These are phyloP conservation scores for Triplophysa bombifrons DNA, from an alignment of 2,797 vertebrate species.

Conservation along the genomic window DNA sequence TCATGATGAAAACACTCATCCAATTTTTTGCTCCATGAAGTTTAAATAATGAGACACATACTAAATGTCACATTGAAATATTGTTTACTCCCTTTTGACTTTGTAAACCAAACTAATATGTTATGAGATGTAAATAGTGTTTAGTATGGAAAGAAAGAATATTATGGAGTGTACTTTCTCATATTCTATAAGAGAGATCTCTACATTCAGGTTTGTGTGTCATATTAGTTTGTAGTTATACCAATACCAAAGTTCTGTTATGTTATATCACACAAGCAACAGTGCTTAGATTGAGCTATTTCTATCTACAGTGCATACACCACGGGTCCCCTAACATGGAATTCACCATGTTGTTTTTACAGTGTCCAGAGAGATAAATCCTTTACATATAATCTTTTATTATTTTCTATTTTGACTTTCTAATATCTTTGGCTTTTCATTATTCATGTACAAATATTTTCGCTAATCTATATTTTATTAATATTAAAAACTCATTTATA, in stretches of 20 bases:
- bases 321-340: too few relatives aligned
- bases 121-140: neutral
- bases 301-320: too few relatives aligned
- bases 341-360: too few relatives aligned
- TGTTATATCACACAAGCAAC: too few relatives aligned
- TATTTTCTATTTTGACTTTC: too few relatives aligned
- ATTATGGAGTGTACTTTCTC: neutral
- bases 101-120: neutral
- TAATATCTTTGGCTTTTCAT: too few relatives aligned
- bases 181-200: neutral
- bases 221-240: neutral
- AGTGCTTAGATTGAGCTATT: too few relatives aligned
- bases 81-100: neutral
- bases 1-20: neutral
- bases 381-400: too few relatives aligned
- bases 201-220: neutral
- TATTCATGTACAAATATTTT: too few relatives aligned
- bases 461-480: too few relatives aligned
- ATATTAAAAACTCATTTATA: too few relatives aligned
- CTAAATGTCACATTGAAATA: neutral
- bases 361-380: too few relatives aligned
- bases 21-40: neutral
- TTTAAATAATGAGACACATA: neutral
- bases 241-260: neutral
- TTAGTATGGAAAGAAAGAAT: neutral